Conservation (phyloP, 2,797 vertebrate species). For the Diceros bicornis region DNA sequence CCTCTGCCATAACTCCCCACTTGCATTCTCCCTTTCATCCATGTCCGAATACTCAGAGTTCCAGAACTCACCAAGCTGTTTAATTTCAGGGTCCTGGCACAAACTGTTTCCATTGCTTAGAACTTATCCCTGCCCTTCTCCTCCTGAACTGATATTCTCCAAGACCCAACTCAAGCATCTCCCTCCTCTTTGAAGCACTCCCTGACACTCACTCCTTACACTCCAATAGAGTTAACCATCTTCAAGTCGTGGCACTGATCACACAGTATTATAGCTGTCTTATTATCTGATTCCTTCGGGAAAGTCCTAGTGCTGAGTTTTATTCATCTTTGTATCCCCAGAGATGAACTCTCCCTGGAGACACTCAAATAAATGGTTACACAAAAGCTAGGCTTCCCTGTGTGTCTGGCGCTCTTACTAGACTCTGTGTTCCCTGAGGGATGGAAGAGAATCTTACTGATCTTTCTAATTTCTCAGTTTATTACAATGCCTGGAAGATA, state of each 20-base stretch:
- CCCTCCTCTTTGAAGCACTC: neutral
- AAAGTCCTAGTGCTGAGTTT: neutral
- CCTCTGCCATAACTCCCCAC: neutral
- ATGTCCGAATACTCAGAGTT: neutral
- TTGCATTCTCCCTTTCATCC: neutral
- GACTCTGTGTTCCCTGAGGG: neutral
- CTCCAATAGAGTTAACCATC: neutral
- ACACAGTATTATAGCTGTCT: neutral
- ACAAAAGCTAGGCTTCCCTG: neutral
- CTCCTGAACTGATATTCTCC: neutral
- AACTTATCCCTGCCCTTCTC: neutral
- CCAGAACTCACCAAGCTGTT: conserved; percentile 2
- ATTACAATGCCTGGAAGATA: neutral
- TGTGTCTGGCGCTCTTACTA: neutral
- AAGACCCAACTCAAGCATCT: neutral
- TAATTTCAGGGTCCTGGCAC: neutral
- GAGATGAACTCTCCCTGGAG: conserved; percentile 6
- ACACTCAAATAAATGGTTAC: conserved; percentile 40
- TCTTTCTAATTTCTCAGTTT: neutral
- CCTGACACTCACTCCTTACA: neutral
- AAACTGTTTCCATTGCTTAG: neutral
- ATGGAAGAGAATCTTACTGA: neutral
- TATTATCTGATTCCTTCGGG: neutral
- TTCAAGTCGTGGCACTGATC: neutral
- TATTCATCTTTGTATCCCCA: conserved; percentile 1